Base-by-base conservation (phyloP, 2,797 vertebrate species). In the Sciurus carolinensis region DNA sequence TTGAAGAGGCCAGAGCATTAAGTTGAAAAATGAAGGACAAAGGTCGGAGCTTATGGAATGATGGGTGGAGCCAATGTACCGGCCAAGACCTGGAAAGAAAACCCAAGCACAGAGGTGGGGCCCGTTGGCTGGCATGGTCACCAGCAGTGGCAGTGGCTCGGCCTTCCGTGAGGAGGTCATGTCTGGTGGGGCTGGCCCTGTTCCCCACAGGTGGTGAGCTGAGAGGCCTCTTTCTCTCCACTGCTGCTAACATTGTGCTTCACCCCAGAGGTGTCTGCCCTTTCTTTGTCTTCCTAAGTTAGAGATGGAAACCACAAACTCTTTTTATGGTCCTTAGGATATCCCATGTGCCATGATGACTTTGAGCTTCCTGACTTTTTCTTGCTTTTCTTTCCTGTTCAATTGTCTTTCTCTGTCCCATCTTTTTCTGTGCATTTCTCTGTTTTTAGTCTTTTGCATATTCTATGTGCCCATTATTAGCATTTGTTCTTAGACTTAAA, bases 401-500 rank as follows among this genome's bases (percentile, higher is more conserved):
- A 75, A 42, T 33, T 44, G 26, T 18, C 5, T 54, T 85, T 67
- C 18, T 83, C 52, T 47, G 42, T 42, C 26, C 14, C 50, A 13
- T 33, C 36, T n/a, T n/a, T n/a, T 28, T 62, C 88, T 42, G 39
- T 54, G 54, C 15, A 7, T 84, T 62, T 87, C 81, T 77, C 22
- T 66, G 15, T 26, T 59, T 66, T 93, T 50, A n/a, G 26, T 75
- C 66, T 77, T 84, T 94, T 28, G 24, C 1, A 18, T 54, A n/a
- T 72, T 85, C 39, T 72, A 2, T 44, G 39, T 8, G 11, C 26
- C 72, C 20, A 54, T 44, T 28, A 33, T 80, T 67, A 17, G 36
- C 77, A 11, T 93, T 87, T 84, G 72, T 42, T 84, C 76, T 81
- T 81, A 44, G 72, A 26, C 17, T 76, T 76, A 20, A 89, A 94